Conservation (phyloP, 1,140 invertebrate species). For the Caenorhabditis latens region DNA sequence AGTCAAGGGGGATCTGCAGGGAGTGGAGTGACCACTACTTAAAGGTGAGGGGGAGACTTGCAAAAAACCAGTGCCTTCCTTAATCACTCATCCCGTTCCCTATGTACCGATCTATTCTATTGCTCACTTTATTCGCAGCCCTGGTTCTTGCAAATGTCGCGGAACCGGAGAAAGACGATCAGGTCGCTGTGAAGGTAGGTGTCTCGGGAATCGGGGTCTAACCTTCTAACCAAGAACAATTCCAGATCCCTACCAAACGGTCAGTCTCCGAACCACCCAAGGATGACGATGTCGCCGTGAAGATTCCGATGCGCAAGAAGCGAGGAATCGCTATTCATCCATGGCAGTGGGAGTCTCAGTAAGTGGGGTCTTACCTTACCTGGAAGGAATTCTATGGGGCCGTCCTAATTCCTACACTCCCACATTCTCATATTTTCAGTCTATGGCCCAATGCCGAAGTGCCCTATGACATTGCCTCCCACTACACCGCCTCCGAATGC, state of each 20-base stretch:
- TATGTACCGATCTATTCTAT: conserved; percentile 45
- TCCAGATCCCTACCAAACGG: conserved; percentile 49
- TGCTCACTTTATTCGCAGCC: not conserved
- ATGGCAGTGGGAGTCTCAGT: conserved; percentile 31
- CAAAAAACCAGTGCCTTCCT: conserved; percentile 21
- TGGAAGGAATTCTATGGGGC: not conserved
- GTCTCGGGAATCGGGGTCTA: not conserved
- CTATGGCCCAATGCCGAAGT: conserved; percentile 59
- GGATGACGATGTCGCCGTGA: conserved; percentile 45
- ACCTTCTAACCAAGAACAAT: not conserved
- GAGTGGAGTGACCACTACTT: conserved; percentile 42
- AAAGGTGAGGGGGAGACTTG: not conserved
- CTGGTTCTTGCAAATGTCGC: not conserved
- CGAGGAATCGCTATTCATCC: conserved; percentile 42
- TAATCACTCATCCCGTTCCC: not conserved
- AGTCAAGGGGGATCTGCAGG: conserved; percentile 4
- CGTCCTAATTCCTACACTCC: not conserved
- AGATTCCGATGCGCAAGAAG: conserved; percentile 24
- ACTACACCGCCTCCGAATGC: conserved; percentile 42
- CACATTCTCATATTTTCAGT: conserved; percentile 59
- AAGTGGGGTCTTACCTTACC: not conserved
- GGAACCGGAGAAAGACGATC: conserved; percentile 20
- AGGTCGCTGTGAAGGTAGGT: conserved; percentile 36
- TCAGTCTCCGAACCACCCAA: conserved; percentile 36
- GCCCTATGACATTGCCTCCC: conserved; percentile 63